Evolutionary conservation across 1,140 invertebrate species (phyloP).

Genomic region (Caenorhabditis briggsae): DNA sequence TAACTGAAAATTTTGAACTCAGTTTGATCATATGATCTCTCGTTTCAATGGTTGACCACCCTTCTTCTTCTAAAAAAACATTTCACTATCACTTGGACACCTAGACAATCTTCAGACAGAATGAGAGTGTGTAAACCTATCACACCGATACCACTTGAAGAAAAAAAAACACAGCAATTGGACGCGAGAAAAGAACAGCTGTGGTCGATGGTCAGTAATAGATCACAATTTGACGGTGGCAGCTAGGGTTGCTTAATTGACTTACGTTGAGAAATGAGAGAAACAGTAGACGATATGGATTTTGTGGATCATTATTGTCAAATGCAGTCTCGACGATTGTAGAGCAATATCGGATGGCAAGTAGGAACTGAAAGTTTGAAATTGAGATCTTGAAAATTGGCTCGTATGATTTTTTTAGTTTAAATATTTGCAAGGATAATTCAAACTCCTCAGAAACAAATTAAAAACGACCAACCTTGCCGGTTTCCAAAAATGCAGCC

Average conservation of each 20-base stretch:
- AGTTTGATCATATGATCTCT: not conserved
- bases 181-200: not conserved
- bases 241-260: not conserved
- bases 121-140: not conserved
- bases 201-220: slow-evolving; percentile 10
- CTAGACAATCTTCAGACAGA: not conserved
- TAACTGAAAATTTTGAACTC: not conserved
- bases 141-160: not conserved
- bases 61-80: too few species aligned
- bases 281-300: slow-evolving; percentile 36
- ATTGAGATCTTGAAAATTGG: too few species aligned
- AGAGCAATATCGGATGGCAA: not conserved
- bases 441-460: not conserved
- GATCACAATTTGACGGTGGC: not conserved
- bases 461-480: not conserved
- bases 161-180: not conserved
- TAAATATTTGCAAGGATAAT: too few species aligned
- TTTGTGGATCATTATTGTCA: not conserved
- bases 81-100: too few species aligned
- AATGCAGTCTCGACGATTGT: slow-evolving; percentile 2
- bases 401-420: too few species aligned
- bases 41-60: not conserved
- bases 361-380: too few species aligned
- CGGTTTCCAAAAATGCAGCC: not conserved
- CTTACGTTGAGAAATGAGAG: slow-evolving; percentile 3